These are phyloP conservation scores for Coboldia fuscipes DNA, from an alignment of 1,140 invertebrate species.

Conservation along the genomic window DNA sequence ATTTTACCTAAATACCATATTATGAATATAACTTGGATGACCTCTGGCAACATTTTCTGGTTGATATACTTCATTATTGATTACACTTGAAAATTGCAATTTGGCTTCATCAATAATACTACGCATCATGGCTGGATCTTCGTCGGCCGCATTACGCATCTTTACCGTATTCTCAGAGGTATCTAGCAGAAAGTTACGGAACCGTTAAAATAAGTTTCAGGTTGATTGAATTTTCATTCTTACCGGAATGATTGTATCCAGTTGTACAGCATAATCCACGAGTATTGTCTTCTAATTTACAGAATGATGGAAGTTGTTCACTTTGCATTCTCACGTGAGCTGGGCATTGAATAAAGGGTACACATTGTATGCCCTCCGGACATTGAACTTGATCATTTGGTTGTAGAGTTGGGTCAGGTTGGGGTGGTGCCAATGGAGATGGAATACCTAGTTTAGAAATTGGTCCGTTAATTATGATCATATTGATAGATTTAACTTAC, in stretches of 20 bases:
- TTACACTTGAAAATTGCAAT: slow-evolving; percentile 10
- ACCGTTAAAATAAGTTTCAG: no score
- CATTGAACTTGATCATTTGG: no score
- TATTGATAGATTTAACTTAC: no score
- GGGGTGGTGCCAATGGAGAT: no score
- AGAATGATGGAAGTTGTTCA: slow-evolving; percentile 20
- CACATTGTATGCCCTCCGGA: slow-evolving; percentile 23
- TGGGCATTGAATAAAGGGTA: slow-evolving; percentile 34
- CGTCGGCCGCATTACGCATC: no score
- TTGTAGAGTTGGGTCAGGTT: no score
- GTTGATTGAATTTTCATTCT: no score
- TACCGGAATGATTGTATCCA: slow-evolving; percentile 31
- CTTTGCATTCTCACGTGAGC: slow-evolving; percentile 25
- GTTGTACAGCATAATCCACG: slow-evolving; percentile 33
- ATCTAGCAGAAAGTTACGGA: not conserved
- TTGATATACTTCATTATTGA: slow-evolving; percentile 10
- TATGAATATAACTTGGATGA: slow-evolving; percentile 17
- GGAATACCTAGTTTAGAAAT: no score
- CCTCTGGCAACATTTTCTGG: slow-evolving; percentile 10
- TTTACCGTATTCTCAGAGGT: no score
- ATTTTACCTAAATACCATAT: slow-evolving; percentile 16
- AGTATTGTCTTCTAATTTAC: slow-evolving; percentile 22
- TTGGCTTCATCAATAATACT: slow-evolving; percentile 14
- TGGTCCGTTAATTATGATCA: no score
- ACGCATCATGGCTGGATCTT: slow-evolving; percentile 6